phyloP scores from a whole-genome alignment of 2,113 vertebrate species.

The Atlantisia rogersi region DNA sequence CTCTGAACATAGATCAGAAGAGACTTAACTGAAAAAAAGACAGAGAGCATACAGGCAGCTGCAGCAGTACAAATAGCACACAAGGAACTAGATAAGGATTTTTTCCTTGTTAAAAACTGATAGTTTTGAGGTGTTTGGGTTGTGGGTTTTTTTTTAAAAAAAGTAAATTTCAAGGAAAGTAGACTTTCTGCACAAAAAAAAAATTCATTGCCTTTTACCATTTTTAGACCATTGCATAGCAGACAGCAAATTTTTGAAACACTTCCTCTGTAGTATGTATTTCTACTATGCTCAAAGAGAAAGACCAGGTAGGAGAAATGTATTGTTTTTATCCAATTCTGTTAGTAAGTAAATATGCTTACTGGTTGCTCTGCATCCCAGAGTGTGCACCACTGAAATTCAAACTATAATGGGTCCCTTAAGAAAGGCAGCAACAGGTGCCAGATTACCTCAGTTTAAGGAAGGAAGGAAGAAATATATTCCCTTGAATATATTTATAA shows the following conservation, averaged over 20 bases:
- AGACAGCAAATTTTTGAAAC: not conserved
- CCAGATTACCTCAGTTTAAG: not conserved
- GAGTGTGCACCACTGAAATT: not conserved
- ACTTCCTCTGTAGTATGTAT: not conserved
- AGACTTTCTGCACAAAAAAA: not conserved
- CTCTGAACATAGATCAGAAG: not conserved
- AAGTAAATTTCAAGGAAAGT: not conserved
- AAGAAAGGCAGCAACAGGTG: not conserved
- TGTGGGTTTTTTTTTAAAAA: not conserved
- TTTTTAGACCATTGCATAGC: not conserved
- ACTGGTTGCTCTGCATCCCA: not conserved
- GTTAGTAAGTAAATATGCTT: not conserved
- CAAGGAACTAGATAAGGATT: not conserved
- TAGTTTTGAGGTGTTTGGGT: not conserved
- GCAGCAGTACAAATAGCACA: not conserved
- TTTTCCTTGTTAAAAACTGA: not conserved
- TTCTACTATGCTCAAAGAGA: not conserved
- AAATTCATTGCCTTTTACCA: not conserved
- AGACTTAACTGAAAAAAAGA: not conserved
- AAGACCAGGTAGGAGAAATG: not conserved
- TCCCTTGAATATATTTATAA: not conserved
- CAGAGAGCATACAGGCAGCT: not conserved
- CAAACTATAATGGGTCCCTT: not conserved
- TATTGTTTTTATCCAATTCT: not conserved
- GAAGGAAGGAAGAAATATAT: not conserved